Conservation (phyloP, 2,113 vertebrate species). For the Hemibagrus wyckioides region DNA sequence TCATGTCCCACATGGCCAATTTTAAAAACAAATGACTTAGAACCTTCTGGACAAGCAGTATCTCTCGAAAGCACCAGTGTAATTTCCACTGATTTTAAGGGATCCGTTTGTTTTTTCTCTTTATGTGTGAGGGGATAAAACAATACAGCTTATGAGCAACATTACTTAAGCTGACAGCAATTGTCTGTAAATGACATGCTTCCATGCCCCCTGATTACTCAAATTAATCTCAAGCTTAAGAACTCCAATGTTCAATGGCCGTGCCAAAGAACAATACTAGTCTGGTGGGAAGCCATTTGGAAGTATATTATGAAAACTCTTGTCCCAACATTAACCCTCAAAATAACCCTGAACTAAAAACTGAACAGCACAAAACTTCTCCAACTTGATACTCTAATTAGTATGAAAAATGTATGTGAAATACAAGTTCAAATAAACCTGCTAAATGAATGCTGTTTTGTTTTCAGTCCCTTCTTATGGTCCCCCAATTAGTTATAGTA, state of each 20-base stretch:
- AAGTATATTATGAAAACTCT: constrained; percentile 12
- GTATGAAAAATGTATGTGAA: not conserved
- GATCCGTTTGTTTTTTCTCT: constrained; percentile 6
- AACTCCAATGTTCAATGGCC: constrained; percentile 46
- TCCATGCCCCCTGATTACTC: constrained; percentile 56
- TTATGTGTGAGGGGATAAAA: constrained; percentile 52
- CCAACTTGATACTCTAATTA: not conserved
- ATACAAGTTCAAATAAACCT: not conserved
- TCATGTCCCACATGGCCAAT: constrained; percentile 11
- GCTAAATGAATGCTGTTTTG: not conserved
- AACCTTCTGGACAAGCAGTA: not conserved
- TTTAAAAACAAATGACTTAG: constrained; percentile 15
- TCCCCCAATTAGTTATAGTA: not conserved
- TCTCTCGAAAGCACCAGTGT: constrained; percentile 6
- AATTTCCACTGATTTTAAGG: constrained; percentile 21
- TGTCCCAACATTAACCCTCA: constrained; percentile 15
- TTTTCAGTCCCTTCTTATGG: not conserved
- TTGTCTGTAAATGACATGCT: constrained; percentile 53
- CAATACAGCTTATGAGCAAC: constrained; percentile 58
- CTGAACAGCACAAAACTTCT: not conserved
- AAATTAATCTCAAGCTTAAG: constrained; percentile 62
- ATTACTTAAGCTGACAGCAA: constrained; percentile 61
- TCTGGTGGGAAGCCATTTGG: not conserved
- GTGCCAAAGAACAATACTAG: constrained; percentile 52
- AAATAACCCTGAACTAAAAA: not conserved